Evolutionary conservation across 2,797 vertebrate species (phyloP).

Genomic region (Myripristis jacobus): DNA sequence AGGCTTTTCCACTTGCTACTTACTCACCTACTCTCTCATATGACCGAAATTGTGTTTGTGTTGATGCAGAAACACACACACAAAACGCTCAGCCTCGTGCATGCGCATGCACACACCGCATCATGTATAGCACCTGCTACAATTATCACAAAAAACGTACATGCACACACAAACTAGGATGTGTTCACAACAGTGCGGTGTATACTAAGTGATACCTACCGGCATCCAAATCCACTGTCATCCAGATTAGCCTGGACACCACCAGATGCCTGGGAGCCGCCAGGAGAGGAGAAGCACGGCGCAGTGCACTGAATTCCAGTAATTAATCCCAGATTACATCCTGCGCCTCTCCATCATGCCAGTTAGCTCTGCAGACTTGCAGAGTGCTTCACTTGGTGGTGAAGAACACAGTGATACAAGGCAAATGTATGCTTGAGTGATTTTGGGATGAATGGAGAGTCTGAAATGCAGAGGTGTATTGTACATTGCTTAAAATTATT

Average conservation of each 20-base stretch:
- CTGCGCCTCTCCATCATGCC: slow-evolving; percentile 66
- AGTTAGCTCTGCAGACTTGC: slow-evolving; percentile 63
- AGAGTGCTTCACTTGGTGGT: slow-evolving; percentile 37
- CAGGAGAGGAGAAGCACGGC: slow-evolving; percentile 48
- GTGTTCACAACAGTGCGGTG: slow-evolving; percentile 32
- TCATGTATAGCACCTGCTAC: slow-evolving; percentile 12
- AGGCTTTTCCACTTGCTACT: slow-evolving; percentile 67
- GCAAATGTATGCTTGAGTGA: slow-evolving; percentile 17
- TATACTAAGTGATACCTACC: slow-evolving; percentile 62
- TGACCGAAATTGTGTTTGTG: slow-evolving; percentile 40
- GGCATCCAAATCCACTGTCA: slow-evolving; percentile 74
- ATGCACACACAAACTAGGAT: not conserved
- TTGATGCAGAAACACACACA: slow-evolving; percentile 43
- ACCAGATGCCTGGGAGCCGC: slow-evolving; percentile 67
- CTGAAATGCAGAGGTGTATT: not conserved
- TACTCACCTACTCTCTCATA: slow-evolving; percentile 62
- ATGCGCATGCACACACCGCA: slow-evolving; percentile 5
- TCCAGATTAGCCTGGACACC: slow-evolving; percentile 77
- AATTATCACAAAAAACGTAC: slow-evolving; percentile 38
- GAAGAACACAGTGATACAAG: slow-evolving; percentile 41
- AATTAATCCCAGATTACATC: slow-evolving; percentile 84
- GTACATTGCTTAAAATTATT: no score
- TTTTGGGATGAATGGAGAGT: slow-evolving; percentile 6
- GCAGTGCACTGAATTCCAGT: slow-evolving; percentile 68
- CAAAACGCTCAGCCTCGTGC: not conserved